Evolutionary conservation across 2,797 vertebrate species (phyloP).

Genomic region (Molossus alvarezi): DNA sequence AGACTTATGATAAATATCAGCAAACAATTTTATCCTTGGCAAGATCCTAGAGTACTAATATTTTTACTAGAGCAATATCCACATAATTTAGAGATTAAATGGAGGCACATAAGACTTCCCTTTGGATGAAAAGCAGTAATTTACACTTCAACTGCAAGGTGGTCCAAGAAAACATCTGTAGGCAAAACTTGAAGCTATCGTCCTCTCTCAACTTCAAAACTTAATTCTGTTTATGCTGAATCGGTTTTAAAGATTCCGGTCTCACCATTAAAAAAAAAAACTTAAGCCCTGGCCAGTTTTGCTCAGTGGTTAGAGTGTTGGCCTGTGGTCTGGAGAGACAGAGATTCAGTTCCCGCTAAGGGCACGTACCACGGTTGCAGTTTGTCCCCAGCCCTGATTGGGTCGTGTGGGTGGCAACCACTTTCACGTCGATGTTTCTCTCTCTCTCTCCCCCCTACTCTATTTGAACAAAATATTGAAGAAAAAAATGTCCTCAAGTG

Average conservation of each 20-base stretch:
- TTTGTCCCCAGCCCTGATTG: no score
- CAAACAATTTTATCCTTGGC: constrained; percentile 28
- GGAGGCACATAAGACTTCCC: background rate
- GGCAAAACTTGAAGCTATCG: constrained; percentile 24
- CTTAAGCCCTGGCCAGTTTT: no score
- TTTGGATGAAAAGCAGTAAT: constrained; percentile 19
- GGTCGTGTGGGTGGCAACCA: no score
- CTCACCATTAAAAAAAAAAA: background rate
- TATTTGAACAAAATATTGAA: no score
- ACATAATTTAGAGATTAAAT: constrained; percentile 44
- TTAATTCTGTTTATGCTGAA: constrained; percentile 23
- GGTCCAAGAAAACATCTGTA: constrained; percentile 6
- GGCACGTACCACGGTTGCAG: no score
- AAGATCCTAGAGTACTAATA: constrained; percentile 27
- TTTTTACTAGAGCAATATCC: background rate
- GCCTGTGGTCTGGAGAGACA: no score
- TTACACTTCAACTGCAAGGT: background rate
- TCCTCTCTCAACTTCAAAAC: constrained; percentile 9
- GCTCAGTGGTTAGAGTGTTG: no score
- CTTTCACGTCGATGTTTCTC: no score
- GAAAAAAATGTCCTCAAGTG: no score
- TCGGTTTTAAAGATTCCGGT: background rate
- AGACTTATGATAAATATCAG: constrained; percentile 25
- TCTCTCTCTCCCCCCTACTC: no score
- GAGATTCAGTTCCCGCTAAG: no score